These are phyloP conservation scores for Lithophane semibrunnea DNA, from an alignment of 2,888 invertebrate genomes.

Conservation along the genomic window DNA sequence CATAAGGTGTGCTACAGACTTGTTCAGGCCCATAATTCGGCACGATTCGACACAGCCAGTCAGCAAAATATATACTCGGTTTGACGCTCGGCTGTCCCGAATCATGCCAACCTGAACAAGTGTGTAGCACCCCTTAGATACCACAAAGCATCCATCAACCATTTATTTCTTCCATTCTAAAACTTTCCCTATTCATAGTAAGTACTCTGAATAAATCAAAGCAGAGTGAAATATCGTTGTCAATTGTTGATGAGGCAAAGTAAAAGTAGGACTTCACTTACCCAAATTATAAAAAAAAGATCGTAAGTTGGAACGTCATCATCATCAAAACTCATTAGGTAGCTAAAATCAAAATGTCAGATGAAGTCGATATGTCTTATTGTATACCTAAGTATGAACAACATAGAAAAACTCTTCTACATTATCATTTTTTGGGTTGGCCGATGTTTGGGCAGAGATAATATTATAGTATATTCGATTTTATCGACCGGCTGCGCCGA, in stretches of 20 bases:
- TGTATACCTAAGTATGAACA: no score
- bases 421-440: no score
- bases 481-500: not conserved
- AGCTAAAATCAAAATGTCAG: no score
- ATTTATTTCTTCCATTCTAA: slow-evolving; percentile 31
- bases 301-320: no score
- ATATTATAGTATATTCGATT: not conserved
- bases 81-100: not conserved
- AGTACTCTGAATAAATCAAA: slow-evolving; percentile 66
- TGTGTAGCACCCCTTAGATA: not conserved
- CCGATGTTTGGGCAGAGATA: not conserved
- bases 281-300: no score
- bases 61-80: not conserved
- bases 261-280: no score
- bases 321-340: no score
- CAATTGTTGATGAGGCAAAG: slow-evolving; percentile 68
- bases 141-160: slow-evolving; percentile 16
- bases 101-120: not conserved
- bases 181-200: slow-evolving; percentile 42
- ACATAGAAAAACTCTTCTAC: no score
- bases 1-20: not conserved
- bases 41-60: no score
- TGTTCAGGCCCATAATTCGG: not conserved
- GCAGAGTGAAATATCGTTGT: slow-evolving; percentile 69
- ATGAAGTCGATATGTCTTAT: no score